Evolutionary conservation across 2,797 vertebrate species (phyloP).

Genomic region (Megaceryle alcyon): DNA sequence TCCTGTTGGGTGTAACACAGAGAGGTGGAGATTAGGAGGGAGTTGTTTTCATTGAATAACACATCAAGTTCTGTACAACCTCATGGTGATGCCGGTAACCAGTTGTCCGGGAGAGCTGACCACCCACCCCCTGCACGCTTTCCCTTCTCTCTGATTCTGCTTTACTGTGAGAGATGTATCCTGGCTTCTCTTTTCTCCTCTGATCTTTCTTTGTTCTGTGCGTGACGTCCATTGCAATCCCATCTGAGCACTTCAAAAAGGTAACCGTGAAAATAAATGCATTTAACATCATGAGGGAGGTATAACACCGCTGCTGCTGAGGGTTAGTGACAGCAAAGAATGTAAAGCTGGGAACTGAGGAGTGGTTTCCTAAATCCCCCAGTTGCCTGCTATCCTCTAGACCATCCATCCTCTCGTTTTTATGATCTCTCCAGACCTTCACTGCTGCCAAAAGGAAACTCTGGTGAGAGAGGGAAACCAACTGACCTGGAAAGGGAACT

Average conservation of each 20-base stretch:
- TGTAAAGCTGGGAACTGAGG: not conserved
- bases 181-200: not conserved
- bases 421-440: not conserved
- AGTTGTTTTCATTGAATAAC: accelerated
- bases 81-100: accelerated
- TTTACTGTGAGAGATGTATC: accelerated
- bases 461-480: not conserved
- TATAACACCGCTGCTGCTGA: not conserved
- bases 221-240: not conserved
- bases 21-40: not conserved
- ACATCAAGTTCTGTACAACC: accelerated
- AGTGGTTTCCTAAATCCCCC: not conserved
- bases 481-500: not conserved
- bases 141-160: not conserved
- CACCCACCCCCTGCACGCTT: not conserved
- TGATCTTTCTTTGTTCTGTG: not conserved
- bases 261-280: not conserved
- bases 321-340: not conserved
- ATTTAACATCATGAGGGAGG: not conserved
- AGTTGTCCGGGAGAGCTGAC: not conserved
- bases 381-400: not conserved
- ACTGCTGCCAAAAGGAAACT: not conserved
- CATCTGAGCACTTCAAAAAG: not conserved
- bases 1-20: accelerated
- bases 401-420: not conserved